phyloP scores from a whole-genome alignment of 1,140 invertebrate species.

The Drosophila pseudoobscura region DNA sequence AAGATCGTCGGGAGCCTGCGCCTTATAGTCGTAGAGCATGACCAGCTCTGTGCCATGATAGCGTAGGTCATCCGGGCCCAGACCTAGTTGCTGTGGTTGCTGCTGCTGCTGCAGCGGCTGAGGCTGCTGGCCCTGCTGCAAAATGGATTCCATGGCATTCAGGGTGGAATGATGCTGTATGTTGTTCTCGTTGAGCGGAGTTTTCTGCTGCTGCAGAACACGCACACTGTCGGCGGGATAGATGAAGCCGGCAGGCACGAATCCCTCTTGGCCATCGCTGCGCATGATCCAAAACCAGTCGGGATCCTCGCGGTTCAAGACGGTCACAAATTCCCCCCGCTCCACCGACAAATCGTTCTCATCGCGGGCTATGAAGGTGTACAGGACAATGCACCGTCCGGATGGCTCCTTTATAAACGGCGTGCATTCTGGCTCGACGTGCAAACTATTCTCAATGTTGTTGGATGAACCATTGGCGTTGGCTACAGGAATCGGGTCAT shows the following conservation, averaged over 20 bases:
- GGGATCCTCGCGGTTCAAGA: constrained; percentile 95
- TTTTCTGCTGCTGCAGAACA: constrained; percentile 84
- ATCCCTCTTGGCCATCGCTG: constrained; percentile 96
- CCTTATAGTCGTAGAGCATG: constrained; percentile 97
- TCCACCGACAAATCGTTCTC: constrained; percentile 98
- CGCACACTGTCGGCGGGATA: constrained; percentile 93
- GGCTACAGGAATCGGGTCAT: constrained; percentile 32
- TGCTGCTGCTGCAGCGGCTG: constrained; percentile 33
- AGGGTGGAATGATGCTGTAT: constrained; percentile 61
- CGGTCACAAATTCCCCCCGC: constrained; percentile 96
- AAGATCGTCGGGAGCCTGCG: constrained; percentile 95
- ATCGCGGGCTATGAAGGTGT: constrained; percentile 95
- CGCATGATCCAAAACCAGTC: constrained; percentile 98
- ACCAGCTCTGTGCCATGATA: constrained; percentile 95
- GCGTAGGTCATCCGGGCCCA: constrained; percentile 86
- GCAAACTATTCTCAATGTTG: constrained; percentile 84
- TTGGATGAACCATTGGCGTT: constrained; percentile 60
- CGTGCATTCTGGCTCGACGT: constrained; percentile 84
- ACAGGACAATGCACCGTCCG: constrained; percentile 95
- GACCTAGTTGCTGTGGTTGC: constrained; percentile 72
- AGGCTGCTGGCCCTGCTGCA: constrained; percentile 52
- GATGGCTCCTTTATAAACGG: constrained; percentile 96
- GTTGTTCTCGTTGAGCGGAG: constrained; percentile 47
- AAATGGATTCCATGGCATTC: constrained; percentile 60
- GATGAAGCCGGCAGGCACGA: constrained; percentile 97